Base-by-base conservation (phyloP, 2,888 invertebrate genomes). In the Sphinx pinastri region DNA sequence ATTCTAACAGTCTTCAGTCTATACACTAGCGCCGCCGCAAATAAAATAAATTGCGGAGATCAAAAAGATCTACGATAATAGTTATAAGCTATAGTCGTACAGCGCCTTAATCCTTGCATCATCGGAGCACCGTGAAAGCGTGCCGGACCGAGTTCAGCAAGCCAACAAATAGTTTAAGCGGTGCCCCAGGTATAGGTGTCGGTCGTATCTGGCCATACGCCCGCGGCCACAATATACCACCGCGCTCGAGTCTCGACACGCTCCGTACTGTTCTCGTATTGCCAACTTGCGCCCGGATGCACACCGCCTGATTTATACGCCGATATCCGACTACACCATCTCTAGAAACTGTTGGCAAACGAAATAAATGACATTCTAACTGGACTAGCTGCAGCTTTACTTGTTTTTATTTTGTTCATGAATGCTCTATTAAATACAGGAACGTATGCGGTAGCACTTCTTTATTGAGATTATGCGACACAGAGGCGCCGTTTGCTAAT, bases 291-390 rank as follows among this genome's bases (percentile, higher is more conserved):
- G 76, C 78, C 80, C 84, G 81, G 87, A 86, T 81, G 81, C 81
- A 77, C 76, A 77, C 74, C 73, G 78, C 78, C 78, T 87, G 89
- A 89, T 89, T 88, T 90, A 89, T 89, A 83, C 81, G 80, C 82
- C 84, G 86, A 88, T 85, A 85, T 87, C 89, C 86, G 81, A 80
- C 78, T 81, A 79, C 78, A 78, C 74, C 74, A 77, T 77, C 76
- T 77, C 76, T 75, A 74, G 76, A 74, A 76, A 74, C 72, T 71
- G 75, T 79, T 73, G 73, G 71, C 72, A 71, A 72, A 77, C 73
- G 70, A 78, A 83, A 83, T 80, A 82, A 78, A 82, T 78, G 72
- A 76, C 74, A 73, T 71, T 71, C 70, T 52, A 73, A 58, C 63
- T 49, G 31, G 57, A 57, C 63, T 71, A 69, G 69, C 70, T 70